A percentile compares a stretch with the other conserved stretches of the same genome.
These are phyloP conservation scores for Macrosteles quadrilineatus DNA, from an alignment of 1,140 invertebrate species.

Conservation along the genomic window DNA sequence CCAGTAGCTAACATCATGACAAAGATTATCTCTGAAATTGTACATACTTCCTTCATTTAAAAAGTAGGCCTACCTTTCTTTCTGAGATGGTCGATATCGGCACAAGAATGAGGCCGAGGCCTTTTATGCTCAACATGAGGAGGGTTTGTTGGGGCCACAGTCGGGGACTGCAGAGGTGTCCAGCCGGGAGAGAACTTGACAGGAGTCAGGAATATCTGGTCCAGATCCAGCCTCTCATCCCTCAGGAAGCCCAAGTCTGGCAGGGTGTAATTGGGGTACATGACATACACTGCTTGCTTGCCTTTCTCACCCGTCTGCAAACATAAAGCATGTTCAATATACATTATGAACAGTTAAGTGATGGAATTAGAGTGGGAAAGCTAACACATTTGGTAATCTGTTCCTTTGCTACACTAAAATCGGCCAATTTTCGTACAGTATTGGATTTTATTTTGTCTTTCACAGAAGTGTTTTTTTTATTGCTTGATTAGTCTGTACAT, in stretches of 20 bases:
- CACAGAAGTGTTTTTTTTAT: no score
- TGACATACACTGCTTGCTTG: conserved; percentile 79
- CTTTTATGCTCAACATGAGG: conserved; percentile 46
- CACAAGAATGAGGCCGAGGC: conserved; percentile 76
- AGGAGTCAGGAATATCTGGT: conserved; percentile 62
- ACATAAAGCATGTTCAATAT: no score
- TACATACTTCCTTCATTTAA: no score
- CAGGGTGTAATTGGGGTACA: conserved; percentile 89
- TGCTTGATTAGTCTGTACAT: no score
- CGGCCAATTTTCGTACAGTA: no score
- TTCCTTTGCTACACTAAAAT: no score
- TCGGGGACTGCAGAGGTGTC: conserved; percentile 36
- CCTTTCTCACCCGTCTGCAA: conserved; percentile 40
- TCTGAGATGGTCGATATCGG: conserved; percentile 77
- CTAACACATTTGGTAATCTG: no score
- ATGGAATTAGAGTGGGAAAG: no score
- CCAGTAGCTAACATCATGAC: no score
- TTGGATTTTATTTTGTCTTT: no score
- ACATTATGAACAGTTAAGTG: no score
- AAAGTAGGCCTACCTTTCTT: conserved; percentile 72
- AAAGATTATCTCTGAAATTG: no score
- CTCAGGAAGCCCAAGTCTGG: conserved; percentile 86
- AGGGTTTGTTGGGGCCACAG: conserved; percentile 22
- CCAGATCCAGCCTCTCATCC: conserved; percentile 55
- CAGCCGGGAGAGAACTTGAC: conserved; percentile 49